Percentiles rank a stretch among this genome's conserved stretches.
phyloP scores from a whole-genome alignment of 2,888 invertebrate genomes.

The Epinotia brunnichana region DNA sequence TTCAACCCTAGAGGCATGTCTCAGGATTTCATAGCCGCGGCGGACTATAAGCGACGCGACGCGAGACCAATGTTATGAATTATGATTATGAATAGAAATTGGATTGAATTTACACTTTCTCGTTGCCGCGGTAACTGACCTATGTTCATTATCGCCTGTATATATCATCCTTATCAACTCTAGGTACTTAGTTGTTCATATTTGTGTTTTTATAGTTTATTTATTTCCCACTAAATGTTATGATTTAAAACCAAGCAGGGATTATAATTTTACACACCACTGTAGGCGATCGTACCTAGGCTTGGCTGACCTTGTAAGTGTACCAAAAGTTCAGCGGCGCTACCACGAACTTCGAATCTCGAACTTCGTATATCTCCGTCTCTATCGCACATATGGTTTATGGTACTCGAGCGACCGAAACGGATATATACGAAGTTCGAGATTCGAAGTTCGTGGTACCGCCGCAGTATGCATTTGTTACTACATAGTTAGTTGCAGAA shows the following conservation, averaged over 20 bases:
- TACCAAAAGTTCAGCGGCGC: no score
- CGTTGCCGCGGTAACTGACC: slow-evolving; percentile 24
- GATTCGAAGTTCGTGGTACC: no score
- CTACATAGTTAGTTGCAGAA: no score
- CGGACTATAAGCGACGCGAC: neutral
- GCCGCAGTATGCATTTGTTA: neutral
- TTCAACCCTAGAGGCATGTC: no score
- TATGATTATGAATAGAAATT: slow-evolving; percentile 2
- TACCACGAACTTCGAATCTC: no score
- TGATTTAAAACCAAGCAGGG: neutral
- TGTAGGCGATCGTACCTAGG: no score
- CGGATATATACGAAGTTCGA: no score
- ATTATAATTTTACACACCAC: neutral
- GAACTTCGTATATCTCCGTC: no score
- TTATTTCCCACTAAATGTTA: neutral
- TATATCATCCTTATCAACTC: slow-evolving; percentile 3
- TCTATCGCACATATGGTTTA: no score
- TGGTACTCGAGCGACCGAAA: no score
- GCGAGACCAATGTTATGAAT: slow-evolving; percentile 3
- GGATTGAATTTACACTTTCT: neutral
- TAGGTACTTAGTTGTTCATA: neutral
- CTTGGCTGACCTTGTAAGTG: no score
- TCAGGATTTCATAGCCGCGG: no score
- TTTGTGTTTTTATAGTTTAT: neutral
- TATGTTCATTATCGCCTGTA: slow-evolving; percentile 17